Base-by-base conservation (phyloP, 2,888 invertebrate species). In the Erynnis tages region DNA sequence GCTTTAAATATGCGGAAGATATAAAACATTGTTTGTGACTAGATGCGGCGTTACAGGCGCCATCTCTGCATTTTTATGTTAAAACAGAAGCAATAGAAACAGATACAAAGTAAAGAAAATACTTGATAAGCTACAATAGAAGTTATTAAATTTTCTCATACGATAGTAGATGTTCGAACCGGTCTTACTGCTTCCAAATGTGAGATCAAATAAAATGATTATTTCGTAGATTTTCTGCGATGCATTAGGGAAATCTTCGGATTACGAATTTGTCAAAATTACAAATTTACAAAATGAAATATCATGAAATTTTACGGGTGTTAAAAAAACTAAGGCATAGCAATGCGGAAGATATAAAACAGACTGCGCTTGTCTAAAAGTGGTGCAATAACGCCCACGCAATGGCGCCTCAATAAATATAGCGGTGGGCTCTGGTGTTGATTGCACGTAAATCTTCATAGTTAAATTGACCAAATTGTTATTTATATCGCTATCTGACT, bases 1-100 rank as follows among this genome's bases (percentile, higher is more conserved):
- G 66, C 76, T 80, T 78, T 67, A 55, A 70, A 73, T 79, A 77
- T 72, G 76, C 81, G 84, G 83, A 84, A 82, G 84, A 82, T 67
- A 76, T 76, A 75, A 79, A 82, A 63, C 77, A 78, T 17, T 35
- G 14, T 17, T 2, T 11, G 5, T n/a, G 30, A 10, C 30, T 2
- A 13, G 6, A 6, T 13, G 11, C 6, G 2, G 13, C 30, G 13
- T 10, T 13, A 30, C 6, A 13, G 27, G 8, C 30, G 2, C 1
- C 11, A 4, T 10, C 3, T 29, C 3, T 3, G 29, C 34, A 17
- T 17, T 16, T 34, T 16, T 14, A 32, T 32, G 13, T 27, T 32
- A 14, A 32, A 8, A 1, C 14, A 14, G 8, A n/a, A n/a, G n/a
- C n/a, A n/a, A n/a, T n/a, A n/a, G n/a, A n/a, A n/a, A n/a, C n/a